Base-by-base conservation (phyloP, 2,888 invertebrate species). In the Chaetogeoica ovagalla region DNA sequence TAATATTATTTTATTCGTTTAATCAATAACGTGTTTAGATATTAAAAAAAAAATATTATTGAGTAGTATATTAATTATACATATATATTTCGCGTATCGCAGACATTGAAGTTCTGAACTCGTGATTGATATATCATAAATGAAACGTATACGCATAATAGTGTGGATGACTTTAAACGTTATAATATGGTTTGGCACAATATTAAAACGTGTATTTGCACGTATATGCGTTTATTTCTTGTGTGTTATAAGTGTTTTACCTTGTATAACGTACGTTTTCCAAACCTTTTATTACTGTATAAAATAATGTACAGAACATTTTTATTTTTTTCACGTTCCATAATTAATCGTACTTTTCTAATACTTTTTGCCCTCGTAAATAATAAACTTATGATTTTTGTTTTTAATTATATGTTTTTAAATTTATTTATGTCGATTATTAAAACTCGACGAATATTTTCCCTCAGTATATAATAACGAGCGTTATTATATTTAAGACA, bases 21-120 rank as follows among this genome's bases (percentile, higher is more conserved):
- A 15, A 55, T 55, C 5, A n/a, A 15, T 9, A 55, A 57, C 48
- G 13, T 7, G n/a, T 57, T 15, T 30, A n/a, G 37, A 37, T 37
- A 21, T 21, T 70, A 70, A 70, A 57, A 0, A 57, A n/a, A 37
- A 3, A 55, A 69, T 30, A 13, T 37, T 55, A n/a, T 70, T 57
- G 30, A 69, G 13, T 55, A 55, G 19, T 70, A 57, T 30, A 30
- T 2, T 30, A 30, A 19, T 19, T 11, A 11, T n/a, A 21, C 37
- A 43, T 43, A 43, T 43, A 43, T 30, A 30, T 30, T 2, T 52
- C 15, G 62, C 11, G 15, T 15, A 17, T 15, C 23, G 62, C 15
- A 30, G 30, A 63, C 37, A 37, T n/a, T n/a, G 65, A 70, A 37
- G n/a, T 57, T 37, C 55, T 57, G n/a, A 70, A 57, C 55, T 70